A percentile compares a stretch with the other conserved stretches of the same genome.
Conservation (phyloP, 2,797 vertebrate species). For the Odontamblyopus lacepedii region DNA sequence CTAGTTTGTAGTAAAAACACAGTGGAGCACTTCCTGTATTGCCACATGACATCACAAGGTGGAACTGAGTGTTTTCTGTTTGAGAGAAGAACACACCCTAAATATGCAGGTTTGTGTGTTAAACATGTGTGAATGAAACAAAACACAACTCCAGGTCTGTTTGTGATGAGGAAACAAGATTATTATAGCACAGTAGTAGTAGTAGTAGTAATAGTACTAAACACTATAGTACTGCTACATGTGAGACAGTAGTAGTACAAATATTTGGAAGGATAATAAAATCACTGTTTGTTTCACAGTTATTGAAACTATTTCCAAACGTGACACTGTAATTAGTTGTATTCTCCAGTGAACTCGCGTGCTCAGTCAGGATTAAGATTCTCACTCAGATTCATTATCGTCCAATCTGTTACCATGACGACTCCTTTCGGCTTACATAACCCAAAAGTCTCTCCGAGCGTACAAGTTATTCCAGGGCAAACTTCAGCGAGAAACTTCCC, state of each 20-base stretch:
- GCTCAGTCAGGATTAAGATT: conserved; percentile 1
- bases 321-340: not conserved
- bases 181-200: too few relatives aligned
- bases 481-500: conserved; percentile 3
- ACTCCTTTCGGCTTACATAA: conserved; percentile 3
- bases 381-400: not conserved
- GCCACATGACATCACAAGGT: too few relatives aligned
- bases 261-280: not conserved
- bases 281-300: not conserved
- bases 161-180: too few relatives aligned
- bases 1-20: too few relatives aligned
- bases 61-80: too few relatives aligned
- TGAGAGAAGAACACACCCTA: too few relatives aligned
- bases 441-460: conserved; percentile 4
- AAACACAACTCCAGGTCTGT: too few relatives aligned
- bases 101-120: too few relatives aligned
- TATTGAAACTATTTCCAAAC: not conserved
- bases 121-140: too few relatives aligned
- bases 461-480: conserved; percentile 1
- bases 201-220: not conserved
- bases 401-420: conserved; percentile 3
- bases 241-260: not conserved
- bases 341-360: not conserved
- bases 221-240: too few relatives aligned
- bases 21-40: too few relatives aligned